Evolutionary conservation across 2,113 vertebrate genomes (phyloP).

Genomic region (Malurus melanocephalus): DNA sequence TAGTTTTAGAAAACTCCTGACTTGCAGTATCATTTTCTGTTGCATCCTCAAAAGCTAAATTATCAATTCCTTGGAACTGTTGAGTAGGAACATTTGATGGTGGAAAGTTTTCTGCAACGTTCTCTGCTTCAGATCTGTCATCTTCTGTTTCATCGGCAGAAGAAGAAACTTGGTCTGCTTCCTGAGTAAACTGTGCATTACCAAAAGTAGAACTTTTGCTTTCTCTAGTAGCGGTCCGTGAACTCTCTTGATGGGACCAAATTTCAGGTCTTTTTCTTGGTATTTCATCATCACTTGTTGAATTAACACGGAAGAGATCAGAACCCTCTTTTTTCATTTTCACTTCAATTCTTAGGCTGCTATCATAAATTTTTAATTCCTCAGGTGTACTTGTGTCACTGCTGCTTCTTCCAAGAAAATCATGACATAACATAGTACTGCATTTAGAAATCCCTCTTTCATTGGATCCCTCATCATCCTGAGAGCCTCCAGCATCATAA

Average conservation of each 20-base stretch:
- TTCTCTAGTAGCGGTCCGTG: slow-evolving; percentile 56
- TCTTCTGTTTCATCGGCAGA: slow-evolving; percentile 93
- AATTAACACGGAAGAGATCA: slow-evolving; percentile 80
- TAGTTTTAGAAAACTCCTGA: slow-evolving; percentile 73
- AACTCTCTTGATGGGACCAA: slow-evolving; percentile 78
- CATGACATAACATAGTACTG: slow-evolving; percentile 91
- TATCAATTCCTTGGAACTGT: slow-evolving; percentile 91
- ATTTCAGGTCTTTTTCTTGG: slow-evolving; percentile 76
- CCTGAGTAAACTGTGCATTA: slow-evolving; percentile 68
- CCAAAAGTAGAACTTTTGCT: slow-evolving; percentile 54
- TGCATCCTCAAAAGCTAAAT: slow-evolving; percentile 91
- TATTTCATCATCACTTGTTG: slow-evolving; percentile 91
- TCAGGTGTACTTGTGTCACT: slow-evolving; percentile 98
- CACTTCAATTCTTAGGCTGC: slow-evolving; percentile 88
- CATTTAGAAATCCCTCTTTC: slow-evolving; percentile 91
- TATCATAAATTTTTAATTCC: slow-evolving; percentile 91
- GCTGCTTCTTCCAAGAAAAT: slow-evolving; percentile 95
- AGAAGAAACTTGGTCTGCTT: slow-evolving; percentile 84
- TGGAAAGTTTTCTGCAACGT: slow-evolving; percentile 62
- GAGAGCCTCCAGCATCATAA: slow-evolving; percentile 96
- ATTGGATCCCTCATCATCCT: slow-evolving; percentile 93
- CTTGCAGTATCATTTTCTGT: slow-evolving; percentile 80
- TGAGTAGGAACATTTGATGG: slow-evolving; percentile 69
- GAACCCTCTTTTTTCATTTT: slow-evolving; percentile 83
- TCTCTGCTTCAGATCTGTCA: slow-evolving; percentile 88